Evolutionary conservation across 2,888 invertebrate genomes (phyloP).

Genomic region (Metalampra italica): DNA sequence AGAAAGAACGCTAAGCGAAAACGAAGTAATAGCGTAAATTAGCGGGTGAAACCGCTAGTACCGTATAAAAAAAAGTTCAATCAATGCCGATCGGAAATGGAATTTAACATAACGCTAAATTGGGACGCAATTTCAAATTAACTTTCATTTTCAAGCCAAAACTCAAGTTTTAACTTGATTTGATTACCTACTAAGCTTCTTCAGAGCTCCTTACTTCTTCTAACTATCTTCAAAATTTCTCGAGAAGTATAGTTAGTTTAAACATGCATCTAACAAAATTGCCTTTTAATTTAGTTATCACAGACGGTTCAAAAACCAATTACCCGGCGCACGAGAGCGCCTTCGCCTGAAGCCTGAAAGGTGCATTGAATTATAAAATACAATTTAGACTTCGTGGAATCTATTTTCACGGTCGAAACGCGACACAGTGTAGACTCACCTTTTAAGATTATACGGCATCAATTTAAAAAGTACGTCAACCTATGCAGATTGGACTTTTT

Average conservation of each 20-base stretch:
- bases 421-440: neutral
- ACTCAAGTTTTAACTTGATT: too few relatives aligned
- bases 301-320: conserved; percentile 11
- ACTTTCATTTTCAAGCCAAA: too few relatives aligned
- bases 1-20: too few relatives aligned
- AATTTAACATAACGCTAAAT: conserved; percentile 2
- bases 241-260: neutral
- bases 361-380: conserved; percentile 8
- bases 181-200: too few relatives aligned
- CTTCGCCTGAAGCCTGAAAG: conserved; percentile 3
- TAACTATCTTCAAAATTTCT: neutral
- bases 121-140: too few relatives aligned
- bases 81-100: conserved; percentile 1
- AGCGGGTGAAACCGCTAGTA: too few relatives aligned
- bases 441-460: too few relatives aligned
- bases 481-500: too few relatives aligned
- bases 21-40: too few relatives aligned
- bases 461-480: too few relatives aligned
- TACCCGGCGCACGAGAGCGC: conserved; percentile 8
- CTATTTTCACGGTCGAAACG: neutral
- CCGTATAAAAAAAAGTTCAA: conserved; percentile 8
- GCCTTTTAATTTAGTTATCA: conserved; percentile 8
- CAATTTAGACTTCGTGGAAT: conserved; percentile 8
- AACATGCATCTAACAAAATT: conserved; percentile 7
- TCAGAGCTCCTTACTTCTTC: too few relatives aligned